Base-by-base conservation (phyloP, 1,140 invertebrate genomes). In the Gonioctena quinquepunctata region DNA sequence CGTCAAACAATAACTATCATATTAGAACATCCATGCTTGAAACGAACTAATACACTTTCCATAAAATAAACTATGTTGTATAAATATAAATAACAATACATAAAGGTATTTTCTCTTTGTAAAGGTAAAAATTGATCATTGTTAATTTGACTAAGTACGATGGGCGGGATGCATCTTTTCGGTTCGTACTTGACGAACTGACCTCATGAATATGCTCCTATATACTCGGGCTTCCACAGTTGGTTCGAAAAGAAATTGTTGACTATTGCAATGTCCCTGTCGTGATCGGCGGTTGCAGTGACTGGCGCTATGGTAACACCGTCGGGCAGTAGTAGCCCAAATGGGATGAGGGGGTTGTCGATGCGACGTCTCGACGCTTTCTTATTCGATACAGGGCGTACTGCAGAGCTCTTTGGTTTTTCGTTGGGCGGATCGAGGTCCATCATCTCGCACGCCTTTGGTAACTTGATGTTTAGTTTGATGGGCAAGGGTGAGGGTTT, bases 211-310 rank as follows among this genome's bases (percentile, higher is more conserved):
- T 79, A 79, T 21, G 81, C 78, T 48, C 81, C 81, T 48, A 87
- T 86, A 68, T 87, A 86, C 75, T 88, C 86, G 21, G 86, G 86
- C 79, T 87, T 87, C 86, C 86, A 88, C 25, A 88, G 77, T 76
- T 88, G 86, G 77, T 88, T 86, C 25, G 81, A 81, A 78, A 88
- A 88, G 75, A 88, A 88, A 70, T 85, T 85, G 70, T 86, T 84
- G 19, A 87, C 85, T 67, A 86, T 83, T 25, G 83, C 83, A 23
- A 86, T 82, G 69, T 86, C 84, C 50, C 82, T 76, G 71, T 84
- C 80, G 70, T 83, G 82, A 66, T 84, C 83, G 16, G 80, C 73
- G 16, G 77, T 79, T 0, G 76, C 77, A 7, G 78, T 83, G 0
- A 85, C 80, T 13, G 84, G 84, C 23, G 81, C 80, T 48, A 84